Percentiles rank a stretch among this genome's conserved stretches.
Evolutionary conservation across 2,797 vertebrate species (phyloP).

Genomic region (Harpagifer antarcticus): DNA sequence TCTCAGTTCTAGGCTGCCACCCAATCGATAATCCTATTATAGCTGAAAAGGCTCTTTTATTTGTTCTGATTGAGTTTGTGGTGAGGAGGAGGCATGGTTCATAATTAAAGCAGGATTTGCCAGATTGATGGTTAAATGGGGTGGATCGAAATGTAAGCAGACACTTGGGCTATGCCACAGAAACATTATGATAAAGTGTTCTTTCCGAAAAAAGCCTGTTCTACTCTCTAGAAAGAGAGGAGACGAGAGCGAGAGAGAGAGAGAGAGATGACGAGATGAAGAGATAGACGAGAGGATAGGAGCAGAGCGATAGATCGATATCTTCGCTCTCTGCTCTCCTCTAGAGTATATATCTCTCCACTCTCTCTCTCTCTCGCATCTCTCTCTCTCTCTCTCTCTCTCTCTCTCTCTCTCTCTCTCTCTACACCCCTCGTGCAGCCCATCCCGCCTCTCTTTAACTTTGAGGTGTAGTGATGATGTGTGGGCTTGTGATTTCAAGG

Average conservation of each 20-base stretch:
- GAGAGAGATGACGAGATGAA: too few species aligned
- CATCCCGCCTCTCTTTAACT: not conserved
- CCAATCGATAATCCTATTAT: slow-evolving; percentile 77
- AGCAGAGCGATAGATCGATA: too few species aligned
- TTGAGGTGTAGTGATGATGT: slow-evolving; percentile 2
- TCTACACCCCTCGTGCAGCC: rapidly evolving
- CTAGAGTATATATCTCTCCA: too few species aligned
- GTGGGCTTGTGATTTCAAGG: not conserved
- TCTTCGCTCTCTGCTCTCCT: too few species aligned
- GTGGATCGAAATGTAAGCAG: slow-evolving; percentile 45
- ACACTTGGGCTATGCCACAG: slow-evolving; percentile 29
- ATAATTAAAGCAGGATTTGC: slow-evolving; percentile 74
- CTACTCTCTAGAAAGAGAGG: too few species aligned
- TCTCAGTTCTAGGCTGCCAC: slow-evolving; percentile 59
- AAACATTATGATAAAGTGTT: slow-evolving; percentile 9
- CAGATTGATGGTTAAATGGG: slow-evolving; percentile 68
- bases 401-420: not conserved
- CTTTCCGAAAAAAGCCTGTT: slow-evolving; percentile 5
- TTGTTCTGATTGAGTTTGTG: slow-evolving; percentile 69
- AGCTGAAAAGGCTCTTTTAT: slow-evolving; percentile 70
- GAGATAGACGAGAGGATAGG: too few species aligned
- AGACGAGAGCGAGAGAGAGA: too few species aligned
- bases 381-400: not conserved
- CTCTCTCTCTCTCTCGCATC: not conserved
- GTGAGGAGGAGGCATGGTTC: slow-evolving; percentile 48